Evolutionary conservation across 2,888 invertebrate genomes (phyloP).

Genomic region (Charanyca ferruginea): DNA sequence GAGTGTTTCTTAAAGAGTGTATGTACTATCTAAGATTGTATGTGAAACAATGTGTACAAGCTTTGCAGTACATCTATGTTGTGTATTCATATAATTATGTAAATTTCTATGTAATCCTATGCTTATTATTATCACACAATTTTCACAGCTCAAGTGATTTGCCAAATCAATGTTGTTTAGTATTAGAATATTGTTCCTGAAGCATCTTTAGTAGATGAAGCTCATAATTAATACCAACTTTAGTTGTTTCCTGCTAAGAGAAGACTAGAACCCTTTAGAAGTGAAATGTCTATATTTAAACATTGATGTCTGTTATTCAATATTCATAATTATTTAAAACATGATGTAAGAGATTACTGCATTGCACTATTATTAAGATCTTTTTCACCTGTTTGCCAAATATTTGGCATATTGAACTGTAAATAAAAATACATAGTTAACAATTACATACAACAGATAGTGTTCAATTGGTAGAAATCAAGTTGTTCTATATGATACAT

Average conservation of each 20-base stretch:
- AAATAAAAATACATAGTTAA: slow-evolving; percentile 37
- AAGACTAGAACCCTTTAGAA: slow-evolving; percentile 22
- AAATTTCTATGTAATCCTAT: slow-evolving; percentile 57
- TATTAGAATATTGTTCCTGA: slow-evolving; percentile 62
- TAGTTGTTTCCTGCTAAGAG: slow-evolving; percentile 10
- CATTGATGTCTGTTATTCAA: slow-evolving; percentile 43
- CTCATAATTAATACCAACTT: slow-evolving; percentile 52
- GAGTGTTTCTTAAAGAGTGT: slow-evolving; percentile 49
- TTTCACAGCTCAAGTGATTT: slow-evolving; percentile 83
- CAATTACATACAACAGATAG: slow-evolving; percentile 3
- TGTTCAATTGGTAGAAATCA: slow-evolving; percentile 33
- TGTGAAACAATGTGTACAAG: slow-evolving; percentile 60
- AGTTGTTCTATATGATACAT: slow-evolving; percentile 22
- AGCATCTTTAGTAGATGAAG: slow-evolving; percentile 45
- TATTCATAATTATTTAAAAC: slow-evolving; percentile 23
- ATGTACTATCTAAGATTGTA: slow-evolving; percentile 49
- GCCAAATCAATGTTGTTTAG: slow-evolving; percentile 86
- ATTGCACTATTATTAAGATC: slow-evolving; percentile 40
- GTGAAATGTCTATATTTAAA: slow-evolving; percentile 34
- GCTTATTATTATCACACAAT: slow-evolving; percentile 64
- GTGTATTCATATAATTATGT: slow-evolving; percentile 50
- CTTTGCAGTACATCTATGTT: slow-evolving; percentile 61
- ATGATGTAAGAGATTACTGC: slow-evolving; percentile 40
- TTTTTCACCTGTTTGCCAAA: slow-evolving; percentile 26
- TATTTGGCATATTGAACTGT: slow-evolving; percentile 23